Percentiles rank a stretch among this genome's conserved stretches.
Evolutionary conservation across 1,140 invertebrate genomes (phyloP).

Genomic region (Papilio helenus): DNA sequence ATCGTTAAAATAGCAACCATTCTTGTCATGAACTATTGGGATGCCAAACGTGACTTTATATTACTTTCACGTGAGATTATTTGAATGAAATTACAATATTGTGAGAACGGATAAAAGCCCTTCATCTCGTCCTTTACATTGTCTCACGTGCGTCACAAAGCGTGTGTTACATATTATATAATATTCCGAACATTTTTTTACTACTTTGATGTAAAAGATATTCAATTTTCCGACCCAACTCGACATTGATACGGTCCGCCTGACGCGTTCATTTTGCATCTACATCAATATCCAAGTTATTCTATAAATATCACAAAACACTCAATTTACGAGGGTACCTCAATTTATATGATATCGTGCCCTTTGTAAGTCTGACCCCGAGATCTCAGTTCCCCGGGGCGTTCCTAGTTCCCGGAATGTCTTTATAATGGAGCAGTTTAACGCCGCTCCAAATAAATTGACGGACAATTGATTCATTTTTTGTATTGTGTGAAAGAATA

Average conservation of each 20-base stretch:
- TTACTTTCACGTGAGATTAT: background rate
- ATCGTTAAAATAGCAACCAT: too few relatives aligned
- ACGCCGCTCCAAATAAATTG: background rate
- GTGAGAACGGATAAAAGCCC: background rate
- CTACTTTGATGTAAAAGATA: background rate
- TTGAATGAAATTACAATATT: background rate
- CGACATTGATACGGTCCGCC: background rate
- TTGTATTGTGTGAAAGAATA: background rate
- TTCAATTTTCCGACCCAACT: background rate
- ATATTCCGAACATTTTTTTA: background rate
- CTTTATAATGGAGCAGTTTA: background rate
- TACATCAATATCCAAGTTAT: background rate
- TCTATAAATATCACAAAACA: slow-evolving; percentile 17
- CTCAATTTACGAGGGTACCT: slow-evolving; percentile 10
- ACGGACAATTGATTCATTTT: background rate
- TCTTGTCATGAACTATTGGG: too few relatives aligned
- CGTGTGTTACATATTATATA: background rate
- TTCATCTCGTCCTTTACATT: background rate
- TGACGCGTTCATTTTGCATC: background rate
- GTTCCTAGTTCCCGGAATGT: background rate
- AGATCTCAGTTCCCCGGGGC: background rate
- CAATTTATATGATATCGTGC: background rate
- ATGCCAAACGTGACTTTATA: too few relatives aligned
- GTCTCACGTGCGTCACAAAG: background rate
- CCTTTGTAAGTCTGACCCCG: background rate